These are phyloP conservation scores for Sycophaga agraensis DNA, from an alignment of 1,140 invertebrate species.

Conservation along the genomic window DNA sequence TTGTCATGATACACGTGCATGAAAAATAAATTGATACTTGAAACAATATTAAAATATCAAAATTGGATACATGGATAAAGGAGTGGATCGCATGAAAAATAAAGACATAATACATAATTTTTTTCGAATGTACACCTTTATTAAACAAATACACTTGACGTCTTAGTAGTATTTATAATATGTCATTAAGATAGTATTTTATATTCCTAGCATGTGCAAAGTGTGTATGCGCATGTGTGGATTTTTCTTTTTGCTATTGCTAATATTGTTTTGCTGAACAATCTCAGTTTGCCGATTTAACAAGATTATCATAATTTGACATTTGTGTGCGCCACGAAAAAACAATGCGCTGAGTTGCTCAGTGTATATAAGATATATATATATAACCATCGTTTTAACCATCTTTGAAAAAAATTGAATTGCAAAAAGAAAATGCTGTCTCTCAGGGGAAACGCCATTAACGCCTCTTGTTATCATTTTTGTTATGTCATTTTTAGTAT, in stretches of 20 bases:
- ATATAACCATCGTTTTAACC: too few relatives aligned
- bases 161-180: constrained; percentile 57
- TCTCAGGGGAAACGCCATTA: not conserved
- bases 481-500: not conserved
- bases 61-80: not conserved
- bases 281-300: constrained; percentile 47
- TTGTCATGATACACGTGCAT: too few relatives aligned
- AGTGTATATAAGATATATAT: constrained; percentile 31
- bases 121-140: constrained; percentile 60
- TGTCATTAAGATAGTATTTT: constrained; percentile 55
- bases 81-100: not conserved
- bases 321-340: constrained; percentile 50
- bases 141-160: constrained; percentile 62
- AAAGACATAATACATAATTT: constrained; percentile 5
- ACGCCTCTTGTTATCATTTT: not conserved
- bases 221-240: constrained; percentile 53
- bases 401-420: not conserved
- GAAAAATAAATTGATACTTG: not conserved
- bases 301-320: constrained; percentile 50
- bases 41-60: not conserved
- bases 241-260: constrained; percentile 42
- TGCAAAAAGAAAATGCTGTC: not conserved
- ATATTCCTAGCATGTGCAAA: constrained; percentile 57
- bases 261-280: constrained; percentile 48
- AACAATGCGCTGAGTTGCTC: constrained; percentile 49